Evolutionary conservation across 2,888 invertebrate genomes (phyloP), one percentile per base, ranked within the genome.

Genomic region (Rhingia campestris): DNA sequence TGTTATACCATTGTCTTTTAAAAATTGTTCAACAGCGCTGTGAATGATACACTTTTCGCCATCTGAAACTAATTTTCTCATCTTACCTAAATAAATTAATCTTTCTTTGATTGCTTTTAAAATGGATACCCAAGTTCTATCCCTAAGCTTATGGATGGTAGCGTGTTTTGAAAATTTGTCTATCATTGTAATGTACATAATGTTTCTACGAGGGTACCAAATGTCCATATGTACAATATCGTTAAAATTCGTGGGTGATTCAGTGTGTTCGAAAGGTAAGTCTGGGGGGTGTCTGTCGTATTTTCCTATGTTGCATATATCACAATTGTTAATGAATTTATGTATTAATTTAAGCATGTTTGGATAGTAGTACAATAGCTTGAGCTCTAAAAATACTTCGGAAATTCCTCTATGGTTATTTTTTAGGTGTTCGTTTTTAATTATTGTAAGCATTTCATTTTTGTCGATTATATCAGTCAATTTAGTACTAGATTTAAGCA

Each of bases 331-430:
- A 30, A 72, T 51, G 45, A 64, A 59, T 74, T 56, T 53, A 32
- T 74, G 69, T 30, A 72, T 70, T 59, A 49, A 22, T 53, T 59
- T 70, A 30, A 67, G 37, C 22, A 69, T 35, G 9, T 75, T 81
- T n/a, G 69, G 69, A 32, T 70, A 63, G 35, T 64, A 70, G 12
- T 70, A 58, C 4, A 7, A 30, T 30, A 12, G 10, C 47, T 77
- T 77, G 12, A 70, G 9, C 58, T 70, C 70, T 3, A 22, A 6
- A 56, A 70, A 77, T 30, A 61, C 35, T 69, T 77, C 66, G 6
- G 14, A n/a, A 12, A 70, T 70, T 7, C 69, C 69, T 49, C 76
- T 30, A 43, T 77, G 56, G 33, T 77, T 77, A 7, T 69, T 69
- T 47, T 30, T 70, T 14, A 64, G 12, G 30, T 77, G 75, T 61